Base-by-base conservation (phyloP, 2,888 invertebrate genomes). In the Amiota minor region DNA sequence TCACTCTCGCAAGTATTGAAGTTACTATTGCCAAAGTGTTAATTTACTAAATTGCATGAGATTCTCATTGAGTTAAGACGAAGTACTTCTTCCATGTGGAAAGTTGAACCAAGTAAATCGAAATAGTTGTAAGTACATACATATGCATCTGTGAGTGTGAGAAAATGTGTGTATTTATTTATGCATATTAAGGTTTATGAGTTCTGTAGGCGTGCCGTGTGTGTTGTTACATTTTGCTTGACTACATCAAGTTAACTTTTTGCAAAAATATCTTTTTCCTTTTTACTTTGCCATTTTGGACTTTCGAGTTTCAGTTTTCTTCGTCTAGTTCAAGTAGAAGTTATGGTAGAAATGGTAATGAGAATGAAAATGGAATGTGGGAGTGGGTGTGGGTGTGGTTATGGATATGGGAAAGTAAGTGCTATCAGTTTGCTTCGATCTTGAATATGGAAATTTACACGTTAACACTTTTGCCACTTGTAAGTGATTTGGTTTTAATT, bases 401-500 rank as follows among this genome's bases (percentile, higher is more conserved):
- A 23, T 47, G 55, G 53, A 55, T 55, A 47, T 72, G 35, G 35
- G 35, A 35, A 35, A 35, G 35, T 35, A 35, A 35, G 35, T 71
- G 74, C 71, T 77, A 77, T 77, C 77, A 72, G 76, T 72, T 72
- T 61, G 71, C 77, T 77, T 81, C 78, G 81, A 84, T 84, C 84
- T 84, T 81, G 86, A 82, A 86, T 87, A 88, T 87, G 87, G 83
- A 85, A 87, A 87, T 87, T 87, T 88, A 85, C 87, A 87, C 87
- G 84, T 87, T 87, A 87, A 87, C 87, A 88, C 88, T 88, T 87
- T 85, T 82, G 83, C 85, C 86, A 79, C 84, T 83, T 83, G 83
- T 83, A 83, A 83, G 86, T 85, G 83, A 83, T 83, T 83, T 85
- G 86, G 84, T 84, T 83, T 83, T 83, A 83, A 83, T 83, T 85